Evolutionary conservation across 2,797 vertebrate species (phyloP).

Genomic region (Premnoplex brunnescens): DNA sequence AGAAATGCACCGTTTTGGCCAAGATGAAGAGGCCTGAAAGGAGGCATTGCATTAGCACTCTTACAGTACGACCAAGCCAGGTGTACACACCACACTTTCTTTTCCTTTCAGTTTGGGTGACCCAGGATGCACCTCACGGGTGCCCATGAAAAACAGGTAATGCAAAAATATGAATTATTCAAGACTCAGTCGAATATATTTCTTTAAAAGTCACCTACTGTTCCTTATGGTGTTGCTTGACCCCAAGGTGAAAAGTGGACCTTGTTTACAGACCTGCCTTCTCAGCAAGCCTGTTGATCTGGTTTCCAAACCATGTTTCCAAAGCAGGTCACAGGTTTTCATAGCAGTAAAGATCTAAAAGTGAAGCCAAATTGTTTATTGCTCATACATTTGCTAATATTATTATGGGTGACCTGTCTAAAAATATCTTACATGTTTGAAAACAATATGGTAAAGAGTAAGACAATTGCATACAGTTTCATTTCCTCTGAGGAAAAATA

Average conservation of each 20-base stretch:
- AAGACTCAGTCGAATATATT: fast-evolving
- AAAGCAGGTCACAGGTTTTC: not conserved
- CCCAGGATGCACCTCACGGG: not conserved
- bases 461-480: fast-evolving
- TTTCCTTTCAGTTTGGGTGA: not conserved
- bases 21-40: not conserved
- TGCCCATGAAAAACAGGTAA: not conserved
- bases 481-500: not conserved
- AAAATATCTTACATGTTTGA: not conserved
- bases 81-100: not conserved
- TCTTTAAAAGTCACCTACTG: not conserved
- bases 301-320: not conserved
- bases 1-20: not conserved
- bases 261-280: not conserved
- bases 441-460: not conserved
- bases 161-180: not conserved
- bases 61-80: not conserved
- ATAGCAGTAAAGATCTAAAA: not conserved
- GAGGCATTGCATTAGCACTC: not conserved
- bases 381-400: not conserved
- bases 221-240: fast-evolving
- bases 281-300: not conserved
- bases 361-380: not conserved
- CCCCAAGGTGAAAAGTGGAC: not conserved
- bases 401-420: not conserved